phyloP scores from a whole-genome alignment of 2,888 invertebrate genomes.

The Deroplatys truncata region DNA sequence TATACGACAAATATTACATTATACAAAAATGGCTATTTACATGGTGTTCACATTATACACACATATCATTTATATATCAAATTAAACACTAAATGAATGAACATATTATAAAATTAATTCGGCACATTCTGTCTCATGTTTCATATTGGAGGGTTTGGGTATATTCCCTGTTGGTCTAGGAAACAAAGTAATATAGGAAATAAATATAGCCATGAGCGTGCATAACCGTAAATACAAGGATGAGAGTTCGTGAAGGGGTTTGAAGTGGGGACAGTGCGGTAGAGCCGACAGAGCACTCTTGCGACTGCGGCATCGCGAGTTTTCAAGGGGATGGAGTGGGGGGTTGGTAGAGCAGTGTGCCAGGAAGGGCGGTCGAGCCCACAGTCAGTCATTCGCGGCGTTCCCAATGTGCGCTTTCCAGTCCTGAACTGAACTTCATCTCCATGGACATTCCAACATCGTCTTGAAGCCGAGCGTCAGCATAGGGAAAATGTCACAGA shows the following conservation, averaged over 20 bases:
- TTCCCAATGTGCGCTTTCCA: background rate
- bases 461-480: background rate
- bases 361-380: background rate
- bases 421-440: background rate
- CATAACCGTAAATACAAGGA: background rate
- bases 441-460: background rate
- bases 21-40: too few species aligned
- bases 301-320: slow-evolving; percentile 5
- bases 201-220: too few species aligned
- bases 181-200: too few species aligned
- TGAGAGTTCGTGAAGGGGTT: background rate
- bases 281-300: background rate
- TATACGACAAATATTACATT: too few species aligned
- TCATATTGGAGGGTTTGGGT: too few species aligned
- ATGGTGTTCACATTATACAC: too few species aligned
- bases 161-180: too few species aligned
- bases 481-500: background rate
- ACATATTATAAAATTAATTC: too few species aligned
- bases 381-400: background rate
- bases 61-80: too few species aligned
- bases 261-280: slow-evolving; percentile 4
- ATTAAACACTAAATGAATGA: too few species aligned
- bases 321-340: background rate
- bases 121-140: too few species aligned
- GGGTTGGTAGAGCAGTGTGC: background rate